Evolutionary conservation across 2,113 vertebrate species (phyloP), one percentile per base, ranked within the genome.

Genomic region (Xerus inauris): DNA sequence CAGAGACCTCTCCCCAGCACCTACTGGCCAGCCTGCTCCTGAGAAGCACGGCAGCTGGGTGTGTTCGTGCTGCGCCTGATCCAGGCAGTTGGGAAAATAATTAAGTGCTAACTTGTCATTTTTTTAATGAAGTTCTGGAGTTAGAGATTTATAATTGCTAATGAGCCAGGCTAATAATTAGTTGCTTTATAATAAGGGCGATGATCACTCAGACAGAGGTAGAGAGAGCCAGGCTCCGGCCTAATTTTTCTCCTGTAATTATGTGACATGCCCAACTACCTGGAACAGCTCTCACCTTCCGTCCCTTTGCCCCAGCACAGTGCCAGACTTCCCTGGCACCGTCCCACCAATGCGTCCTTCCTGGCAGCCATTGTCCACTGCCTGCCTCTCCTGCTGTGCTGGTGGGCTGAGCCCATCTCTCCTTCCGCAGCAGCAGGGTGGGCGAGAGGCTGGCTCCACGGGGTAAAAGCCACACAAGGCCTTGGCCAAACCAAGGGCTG

Each of bases 111-210:
- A 98, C 97, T 98, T 98, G 98, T 99, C 98, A 98, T 98, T 97
- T 98, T 98, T 97, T 98, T 95, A 92, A 99, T 98, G 98, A 99
- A 99, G 98, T 98, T 98, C 98, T 97, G 86, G 98, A 98, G 98
- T 97, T 97, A 94, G 97, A 98, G 98, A 98, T 98, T 99, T 98
- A 98, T 98, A 98, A 98, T 98, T 98, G 98, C 98, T 99, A 99
- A 99, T 98, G 98, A 99, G 98, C 94, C 97, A 97, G 98, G 98
- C 98, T 99, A 98, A 98, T 99, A 98, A 99, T 98, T 98, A 99
- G 98, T 98, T 96, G 98, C 91, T 98, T 98, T 99, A 98, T 98
- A 99, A 98, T 98, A 98, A 99, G 98, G 98, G 95, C 3, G 59
- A 98, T 98, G 98, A 99, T 98, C 98, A 98, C 98, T 98, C 35